Base-by-base conservation (phyloP, 1,140 invertebrate genomes). In the Telenomus remus region DNA sequence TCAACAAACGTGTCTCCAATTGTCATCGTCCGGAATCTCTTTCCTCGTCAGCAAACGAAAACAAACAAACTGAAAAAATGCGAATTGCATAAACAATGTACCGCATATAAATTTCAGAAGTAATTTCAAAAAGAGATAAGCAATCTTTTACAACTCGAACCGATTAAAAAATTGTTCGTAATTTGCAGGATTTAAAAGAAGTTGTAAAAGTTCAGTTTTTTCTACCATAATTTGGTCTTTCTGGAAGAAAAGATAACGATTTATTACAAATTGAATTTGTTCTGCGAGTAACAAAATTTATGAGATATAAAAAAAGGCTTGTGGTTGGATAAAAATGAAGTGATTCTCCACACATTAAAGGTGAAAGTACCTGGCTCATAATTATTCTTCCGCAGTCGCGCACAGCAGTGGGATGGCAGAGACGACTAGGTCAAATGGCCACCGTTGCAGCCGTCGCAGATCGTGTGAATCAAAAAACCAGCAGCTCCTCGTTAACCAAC, bases 341-440 rank as follows among this genome's bases (percentile, higher is more conserved):
- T 55, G 56, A 61, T 71, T 71, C 53, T 50, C 37, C 68, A 56
- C 50, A 48, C 50, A 49, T 70, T 55, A 71, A 63, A 71, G 59
- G 68, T 71, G 68, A 71, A 71, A 71, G 68, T 63, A 50, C 37
- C 16, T 35, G 12, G 11, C 35, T 46, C 27, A 50, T 51, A 56
- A 71, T 71, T 61, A 55, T 56, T 61, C 37, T 47, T n/a, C n/a
- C 15, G 48, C 1, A 46, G 3, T 35, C 10, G 16, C 10, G n/a
- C 42, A 49, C 46, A 9, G 46, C 44, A 10, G 42, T 33, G 33
- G 12, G 27, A 54, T 47, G 12, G 54, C 14, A 39, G 19, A 35
- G 48, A 13, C 55, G 65, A 70, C 56, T 55, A 48, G 56, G 66
- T 70, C 66, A 70, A 70, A 61, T 47, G 54, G 49, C 50, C 54